phyloP scores from a whole-genome alignment of 2,113 vertebrate genomes.

The Sprattus sprattus region DNA sequence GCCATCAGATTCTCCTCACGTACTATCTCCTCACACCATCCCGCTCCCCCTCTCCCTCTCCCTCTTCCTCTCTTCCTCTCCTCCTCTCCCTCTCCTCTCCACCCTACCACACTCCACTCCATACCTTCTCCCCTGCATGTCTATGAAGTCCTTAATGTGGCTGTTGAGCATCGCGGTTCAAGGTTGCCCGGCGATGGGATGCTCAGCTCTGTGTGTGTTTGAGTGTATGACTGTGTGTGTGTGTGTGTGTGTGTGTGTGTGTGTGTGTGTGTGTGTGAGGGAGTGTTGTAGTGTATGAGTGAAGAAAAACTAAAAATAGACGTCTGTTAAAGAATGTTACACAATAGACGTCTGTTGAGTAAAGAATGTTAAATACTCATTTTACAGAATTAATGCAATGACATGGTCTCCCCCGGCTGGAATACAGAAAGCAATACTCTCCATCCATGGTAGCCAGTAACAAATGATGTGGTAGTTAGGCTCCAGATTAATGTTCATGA shows the following conservation, averaged over 20 bases:
- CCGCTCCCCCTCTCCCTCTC: background rate
- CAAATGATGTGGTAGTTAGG: background rate
- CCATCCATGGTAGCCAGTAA: background rate
- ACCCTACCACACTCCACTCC: background rate
- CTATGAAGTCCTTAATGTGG: background rate
- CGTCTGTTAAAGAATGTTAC: no score
- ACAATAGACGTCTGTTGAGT: background rate
- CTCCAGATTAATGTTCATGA: background rate
- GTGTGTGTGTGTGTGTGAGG: background rate
- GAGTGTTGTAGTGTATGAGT: background rate
- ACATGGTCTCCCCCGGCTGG: background rate
- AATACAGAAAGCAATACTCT: background rate
- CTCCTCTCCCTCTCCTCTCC: background rate
- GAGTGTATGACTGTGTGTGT: background rate
- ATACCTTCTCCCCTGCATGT: background rate
- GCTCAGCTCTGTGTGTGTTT: background rate
- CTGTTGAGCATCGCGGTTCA: background rate
- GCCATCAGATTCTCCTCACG: background rate
- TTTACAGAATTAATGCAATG: background rate
- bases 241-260: background rate
- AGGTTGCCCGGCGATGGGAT: background rate
- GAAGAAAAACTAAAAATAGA: no score
- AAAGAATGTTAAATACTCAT: background rate
- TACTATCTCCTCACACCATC: background rate
- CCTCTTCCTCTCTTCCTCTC: background rate